These are phyloP conservation scores for Burhinus bistriatus DNA, from an alignment of 2,113 vertebrate species.

Conservation along the genomic window DNA sequence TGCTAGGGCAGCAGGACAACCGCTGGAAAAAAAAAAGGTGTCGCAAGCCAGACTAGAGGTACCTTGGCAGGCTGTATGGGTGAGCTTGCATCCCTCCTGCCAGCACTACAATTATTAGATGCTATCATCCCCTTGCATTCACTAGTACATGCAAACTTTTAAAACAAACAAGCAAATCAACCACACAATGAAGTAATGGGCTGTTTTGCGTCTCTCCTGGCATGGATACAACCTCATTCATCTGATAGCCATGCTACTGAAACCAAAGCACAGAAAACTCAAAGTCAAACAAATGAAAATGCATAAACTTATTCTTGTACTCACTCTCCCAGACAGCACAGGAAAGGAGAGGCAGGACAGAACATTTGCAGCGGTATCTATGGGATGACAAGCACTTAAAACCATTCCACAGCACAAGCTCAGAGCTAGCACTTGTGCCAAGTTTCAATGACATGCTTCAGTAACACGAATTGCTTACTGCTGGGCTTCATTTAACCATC, in stretches of 20 bases:
- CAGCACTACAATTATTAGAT: conserved; percentile 52
- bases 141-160: conserved; percentile 56
- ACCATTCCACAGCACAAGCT: conserved; percentile 36
- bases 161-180: conserved; percentile 67
- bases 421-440: background rate
- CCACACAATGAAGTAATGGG: conserved; percentile 61
- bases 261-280: conserved; percentile 40
- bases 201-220: conserved; percentile 46
- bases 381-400: conserved; percentile 61
- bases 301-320: conserved; percentile 11
- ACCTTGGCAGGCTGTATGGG: conserved; percentile 39
- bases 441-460: conserved; percentile 20
- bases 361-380: conserved; percentile 41
- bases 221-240: conserved; percentile 21
- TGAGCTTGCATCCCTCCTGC: background rate
- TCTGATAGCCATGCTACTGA: conserved; percentile 47
- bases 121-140: conserved; percentile 50
- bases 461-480: conserved; percentile 49
- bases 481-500: conserved; percentile 47
- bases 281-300: conserved; percentile 31
- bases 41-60: conserved; percentile 20
- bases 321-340: conserved; percentile 61
- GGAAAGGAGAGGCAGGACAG: conserved; percentile 46
- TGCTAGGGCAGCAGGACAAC: background rate
- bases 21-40: background rate